phyloP scores from a whole-genome alignment of 2,888 invertebrate species.

The Odiellus spinosus region DNA sequence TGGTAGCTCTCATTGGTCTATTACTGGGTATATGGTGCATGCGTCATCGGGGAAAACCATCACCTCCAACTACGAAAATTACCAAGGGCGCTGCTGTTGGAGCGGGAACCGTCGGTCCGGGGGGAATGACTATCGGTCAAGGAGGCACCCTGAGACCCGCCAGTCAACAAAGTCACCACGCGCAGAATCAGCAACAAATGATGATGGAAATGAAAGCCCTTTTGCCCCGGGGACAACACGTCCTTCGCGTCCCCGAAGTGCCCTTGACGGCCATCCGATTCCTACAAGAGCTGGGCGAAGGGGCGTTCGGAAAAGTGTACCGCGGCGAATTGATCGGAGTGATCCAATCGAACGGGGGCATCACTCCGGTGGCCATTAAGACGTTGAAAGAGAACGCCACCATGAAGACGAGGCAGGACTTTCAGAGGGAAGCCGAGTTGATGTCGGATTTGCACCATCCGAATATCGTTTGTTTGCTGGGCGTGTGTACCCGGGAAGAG shows the following conservation, averaged over 20 bases:
- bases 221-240: constrained; percentile 32
- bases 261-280: constrained; percentile 45
- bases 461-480: constrained; percentile 60
- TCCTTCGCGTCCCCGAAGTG: constrained; percentile 59
- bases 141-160: constrained; percentile 6
- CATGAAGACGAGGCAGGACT: constrained; percentile 57
- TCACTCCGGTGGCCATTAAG: constrained; percentile 54
- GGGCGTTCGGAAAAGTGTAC: constrained; percentile 93
- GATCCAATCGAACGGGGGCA: constrained; percentile 25
- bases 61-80: constrained; percentile 22
- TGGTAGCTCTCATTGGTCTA: constrained; percentile 21
- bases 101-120: too few species aligned
- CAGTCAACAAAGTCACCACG: constrained; percentile 17
- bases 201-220: constrained; percentile 67
- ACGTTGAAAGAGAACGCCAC: constrained; percentile 60
- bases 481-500: constrained; percentile 36
- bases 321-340: constrained; percentile 27
- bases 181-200: constrained; percentile 31
- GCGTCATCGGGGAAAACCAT: constrained; percentile 24
- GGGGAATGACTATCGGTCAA: constrained; percentile 2
- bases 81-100: background rate
- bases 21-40: constrained; percentile 19
- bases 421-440: constrained; percentile 62
- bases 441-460: constrained; percentile 64
- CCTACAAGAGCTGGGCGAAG: constrained; percentile 82